Percentiles rank a stretch among this genome's conserved stretches.
These are phyloP conservation scores for Brachyistius frenatus DNA, from an alignment of 2,113 vertebrate species.

Conservation along the genomic window DNA sequence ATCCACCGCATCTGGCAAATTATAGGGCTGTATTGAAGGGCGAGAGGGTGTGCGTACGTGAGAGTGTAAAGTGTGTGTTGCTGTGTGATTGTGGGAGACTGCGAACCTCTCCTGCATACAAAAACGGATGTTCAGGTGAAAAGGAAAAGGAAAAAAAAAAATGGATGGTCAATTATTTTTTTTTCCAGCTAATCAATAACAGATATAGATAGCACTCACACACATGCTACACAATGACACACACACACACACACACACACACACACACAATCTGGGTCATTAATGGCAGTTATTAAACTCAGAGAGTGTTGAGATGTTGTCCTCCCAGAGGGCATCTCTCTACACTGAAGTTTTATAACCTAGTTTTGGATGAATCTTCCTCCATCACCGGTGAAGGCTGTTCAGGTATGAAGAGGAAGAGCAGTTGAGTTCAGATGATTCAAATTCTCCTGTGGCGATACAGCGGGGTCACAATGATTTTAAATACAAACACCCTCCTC, in stretches of 20 bases:
- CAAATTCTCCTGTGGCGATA: neutral
- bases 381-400: conserved; percentile 16
- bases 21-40: conserved; percentile 81
- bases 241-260: conserved; percentile 25
- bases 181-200: conserved; percentile 37
- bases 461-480: neutral
- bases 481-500: conserved; percentile 16
- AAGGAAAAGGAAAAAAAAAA: conserved; percentile 51
- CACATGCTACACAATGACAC: neutral
- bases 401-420: conserved; percentile 17
- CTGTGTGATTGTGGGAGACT: conserved; percentile 53
- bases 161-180: conserved; percentile 40
- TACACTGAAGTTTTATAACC: conserved; percentile 22
- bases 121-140: conserved; percentile 66
- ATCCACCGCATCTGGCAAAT: conserved; percentile 83
- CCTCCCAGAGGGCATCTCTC: conserved; percentile 14
- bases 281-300: conserved; percentile 31
- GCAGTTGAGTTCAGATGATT: neutral
- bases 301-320: neutral
- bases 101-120: conserved; percentile 71
- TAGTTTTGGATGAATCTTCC: conserved; percentile 33
- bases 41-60: conserved; percentile 39
- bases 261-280: conserved; percentile 29
- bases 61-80: conserved; percentile 32
- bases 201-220: conserved; percentile 1